Percentiles rank a stretch among this genome's conserved stretches.
These are phyloP conservation scores for Condylura cristata DNA, from an alignment of 2,113 vertebrate species.

Conservation along the genomic window DNA sequence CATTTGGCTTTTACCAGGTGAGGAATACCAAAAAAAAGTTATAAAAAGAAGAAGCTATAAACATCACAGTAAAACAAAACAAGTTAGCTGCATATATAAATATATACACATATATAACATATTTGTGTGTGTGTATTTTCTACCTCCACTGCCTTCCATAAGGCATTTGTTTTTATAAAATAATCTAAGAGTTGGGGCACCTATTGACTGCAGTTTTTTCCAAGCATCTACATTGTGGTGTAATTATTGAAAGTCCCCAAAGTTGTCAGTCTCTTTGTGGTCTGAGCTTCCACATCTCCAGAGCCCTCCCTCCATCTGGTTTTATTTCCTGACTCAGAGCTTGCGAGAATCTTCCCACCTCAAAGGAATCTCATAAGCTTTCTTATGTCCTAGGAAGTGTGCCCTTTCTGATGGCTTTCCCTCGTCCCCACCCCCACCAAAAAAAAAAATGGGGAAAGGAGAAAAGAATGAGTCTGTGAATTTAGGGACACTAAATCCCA, in stretches of 20 bases:
- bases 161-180: slow-evolving; percentile 48
- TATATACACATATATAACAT: neutral
- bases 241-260: neutral
- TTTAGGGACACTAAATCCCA: neutral
- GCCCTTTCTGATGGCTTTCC: neutral
- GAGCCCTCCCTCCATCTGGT: neutral
- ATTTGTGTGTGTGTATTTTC: neutral
- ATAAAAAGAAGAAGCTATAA: neutral
- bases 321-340: neutral
- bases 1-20: neutral
- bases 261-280: neutral
- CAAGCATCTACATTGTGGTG: neutral
- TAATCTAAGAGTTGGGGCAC: neutral
- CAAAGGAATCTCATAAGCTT: neutral
- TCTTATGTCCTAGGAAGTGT: neutral
- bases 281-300: neutral
- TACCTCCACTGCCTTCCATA: neutral
- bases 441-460: neutral
- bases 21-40: slow-evolving; percentile 19
- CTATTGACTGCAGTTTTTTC: neutral
- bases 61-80: neutral
- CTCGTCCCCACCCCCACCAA: neutral
- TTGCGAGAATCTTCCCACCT: neutral
- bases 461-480: neutral
- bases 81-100: too few relatives aligned